Base-by-base conservation (phyloP, 2,113 vertebrate genomes). In the Holacanthus passer region DNA sequence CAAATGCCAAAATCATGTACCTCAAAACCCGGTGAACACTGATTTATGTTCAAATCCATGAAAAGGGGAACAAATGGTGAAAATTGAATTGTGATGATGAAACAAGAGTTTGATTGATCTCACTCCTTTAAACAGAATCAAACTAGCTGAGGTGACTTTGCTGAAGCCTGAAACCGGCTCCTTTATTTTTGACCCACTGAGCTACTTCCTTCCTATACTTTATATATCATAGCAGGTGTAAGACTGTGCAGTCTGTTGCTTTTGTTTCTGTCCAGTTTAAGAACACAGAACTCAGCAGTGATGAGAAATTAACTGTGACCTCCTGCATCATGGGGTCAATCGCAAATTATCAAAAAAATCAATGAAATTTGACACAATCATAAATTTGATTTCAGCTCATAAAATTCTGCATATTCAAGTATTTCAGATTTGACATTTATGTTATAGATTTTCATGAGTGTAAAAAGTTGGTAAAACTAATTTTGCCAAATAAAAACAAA, bases 321-420 rank as follows among this genome's bases (percentile, higher is more conserved):
- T 83, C 62, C 65, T 53, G 74, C 62, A 79, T 60, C 72, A 39
- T 10, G 58, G 70, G 39, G 77, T 84, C 77, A 87, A 58, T 70
- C 70, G n/a, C 27, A 64, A 58, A 75, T 65, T 11, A 82, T 22
- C 16, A n/a, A 1, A 27, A 29, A 76, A 70, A 32, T 56, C 20
- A 7, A 73, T 37, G 1, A 14, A 0, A 3, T 43, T 4, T 48
- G n/a, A 59, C 50, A 53, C 13, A 20, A 41, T 2, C 2, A 58
- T 58, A 12, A 8, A 64, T 67, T 4, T 52, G 39, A 78, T 16
- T 56, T 41, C 14, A 53, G 6, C 22, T 29, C 8, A 24, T 7
- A 10, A 7, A 11, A n/a, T 32, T 47, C 22, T 63, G n/a, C 16
- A 27, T 27, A n/a, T 48, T 58, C 4, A 39, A 4, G 7, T 53